A percentile compares a stretch with the other conserved stretches of the same genome.
Conservation (phyloP, 2,113 vertebrate genomes). For the Tragelaphus strepsiceros region DNA sequence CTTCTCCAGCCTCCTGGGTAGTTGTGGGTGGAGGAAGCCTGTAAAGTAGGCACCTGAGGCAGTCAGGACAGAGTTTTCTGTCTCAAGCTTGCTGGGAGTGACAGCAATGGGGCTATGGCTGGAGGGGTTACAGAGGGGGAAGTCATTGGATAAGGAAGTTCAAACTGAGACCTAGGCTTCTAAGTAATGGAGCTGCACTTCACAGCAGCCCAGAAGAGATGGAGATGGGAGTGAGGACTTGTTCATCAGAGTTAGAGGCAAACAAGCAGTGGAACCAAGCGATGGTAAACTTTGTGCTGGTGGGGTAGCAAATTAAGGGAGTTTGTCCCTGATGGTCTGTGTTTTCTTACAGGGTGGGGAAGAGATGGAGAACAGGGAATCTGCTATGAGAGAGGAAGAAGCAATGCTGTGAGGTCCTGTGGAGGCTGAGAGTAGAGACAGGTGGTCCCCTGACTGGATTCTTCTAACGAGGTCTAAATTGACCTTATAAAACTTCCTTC, state of each 20-base stretch:
- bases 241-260: not conserved
- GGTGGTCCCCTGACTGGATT: not conserved
- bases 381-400: not conserved
- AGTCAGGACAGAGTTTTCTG: not conserved
- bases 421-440: too few species aligned
- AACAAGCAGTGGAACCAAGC: not conserved
- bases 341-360: not conserved
- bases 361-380: not conserved
- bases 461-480: not conserved
- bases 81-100: not conserved
- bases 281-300: not conserved
- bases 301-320: not conserved
- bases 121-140: not conserved
- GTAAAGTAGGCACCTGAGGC: too few species aligned
- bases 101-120: rapidly evolving
- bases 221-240: not conserved
- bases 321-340: not conserved
- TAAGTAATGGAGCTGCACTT: not conserved
- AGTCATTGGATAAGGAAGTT: not conserved
- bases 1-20: not conserved
- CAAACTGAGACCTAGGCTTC: not conserved
- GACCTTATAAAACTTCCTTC: not conserved
- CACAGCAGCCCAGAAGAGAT: not conserved
- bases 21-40: not conserved
- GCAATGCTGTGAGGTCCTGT: not conserved